A percentile compares a stretch with the other conserved stretches of the same genome.
Evolutionary conservation across 2,797 vertebrate genomes (phyloP).

Genomic region (Garrulus glandarius): DNA sequence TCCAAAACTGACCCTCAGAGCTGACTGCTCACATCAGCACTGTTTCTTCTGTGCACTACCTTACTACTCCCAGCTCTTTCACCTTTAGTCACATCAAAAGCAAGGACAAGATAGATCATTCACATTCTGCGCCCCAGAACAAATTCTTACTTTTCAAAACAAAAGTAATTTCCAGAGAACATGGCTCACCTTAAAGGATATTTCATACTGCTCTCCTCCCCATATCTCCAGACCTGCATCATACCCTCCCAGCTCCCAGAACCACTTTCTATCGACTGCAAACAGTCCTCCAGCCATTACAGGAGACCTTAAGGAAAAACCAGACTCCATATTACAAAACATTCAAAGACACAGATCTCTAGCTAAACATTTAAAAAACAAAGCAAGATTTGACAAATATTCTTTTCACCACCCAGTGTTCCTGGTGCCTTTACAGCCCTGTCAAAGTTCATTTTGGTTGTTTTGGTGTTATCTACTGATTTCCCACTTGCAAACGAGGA

Average conservation of each 20-base stretch:
- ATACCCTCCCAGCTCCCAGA: slow-evolving; percentile 95
- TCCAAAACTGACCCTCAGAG: slow-evolving; percentile 2
- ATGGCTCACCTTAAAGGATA: slow-evolving; percentile 95
- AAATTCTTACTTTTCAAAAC: slow-evolving; percentile 36
- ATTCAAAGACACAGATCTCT: slow-evolving; percentile 41
- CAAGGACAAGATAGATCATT: slow-evolving; percentile 24
- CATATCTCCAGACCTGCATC: slow-evolving; percentile 97
- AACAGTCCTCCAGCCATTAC: slow-evolving; percentile 98
- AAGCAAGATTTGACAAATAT: slow-evolving; percentile 13
- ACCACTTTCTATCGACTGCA: slow-evolving; percentile 96
- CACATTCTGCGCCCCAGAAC: not conserved
- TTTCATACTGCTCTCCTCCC: slow-evolving; percentile 98
- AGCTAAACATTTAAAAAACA: slow-evolving; percentile 42
- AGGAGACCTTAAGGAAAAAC: slow-evolving; percentile 85
- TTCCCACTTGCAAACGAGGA: not conserved
- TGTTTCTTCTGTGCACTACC: not conserved
- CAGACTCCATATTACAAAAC: slow-evolving; percentile 63
- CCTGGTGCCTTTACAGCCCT: not conserved
- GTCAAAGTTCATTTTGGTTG: not conserved
- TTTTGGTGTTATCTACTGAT: not conserved
- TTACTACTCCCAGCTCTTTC: not conserved
- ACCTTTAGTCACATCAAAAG: slow-evolving; percentile 1
- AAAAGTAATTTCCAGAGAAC: slow-evolving; percentile 31
- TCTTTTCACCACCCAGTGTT: not conserved
- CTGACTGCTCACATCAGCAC: not conserved